phyloP scores from a whole-genome alignment of 2,888 invertebrate genomes.

The Epinotia ramella region DNA sequence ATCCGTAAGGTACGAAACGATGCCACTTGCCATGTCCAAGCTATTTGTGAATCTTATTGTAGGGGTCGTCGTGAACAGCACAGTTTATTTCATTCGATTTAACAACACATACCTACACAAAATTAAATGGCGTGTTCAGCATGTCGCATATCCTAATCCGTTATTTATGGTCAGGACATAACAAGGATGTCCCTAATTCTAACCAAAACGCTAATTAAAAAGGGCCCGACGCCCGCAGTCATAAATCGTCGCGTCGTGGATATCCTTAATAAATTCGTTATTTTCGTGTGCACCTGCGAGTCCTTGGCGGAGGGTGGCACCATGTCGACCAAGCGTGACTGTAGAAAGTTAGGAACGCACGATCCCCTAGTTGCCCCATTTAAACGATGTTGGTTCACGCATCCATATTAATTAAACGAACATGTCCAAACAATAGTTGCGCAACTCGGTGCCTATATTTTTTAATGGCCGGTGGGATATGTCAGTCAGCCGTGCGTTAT shows the following conservation, averaged over 20 bases:
- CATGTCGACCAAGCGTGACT: constrained; percentile 62
- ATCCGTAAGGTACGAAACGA: constrained; percentile 6
- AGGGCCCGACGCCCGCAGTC: constrained; percentile 29
- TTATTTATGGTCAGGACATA: constrained; percentile 23
- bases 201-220: constrained; percentile 42
- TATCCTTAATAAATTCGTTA: constrained; percentile 40
- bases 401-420: constrained; percentile 66
- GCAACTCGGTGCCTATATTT: constrained; percentile 43
- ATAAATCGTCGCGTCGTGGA: constrained; percentile 36
- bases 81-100: background rate
- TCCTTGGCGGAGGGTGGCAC: constrained; percentile 55
- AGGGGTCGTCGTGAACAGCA: background rate
- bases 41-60: background rate
- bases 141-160: background rate
- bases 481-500: constrained; percentile 56
- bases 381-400: constrained; percentile 64
- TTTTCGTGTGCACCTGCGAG: constrained; percentile 58
- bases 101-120: background rate
- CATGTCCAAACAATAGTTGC: constrained; percentile 55
- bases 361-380: constrained; percentile 55
- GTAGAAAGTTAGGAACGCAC: constrained; percentile 65
- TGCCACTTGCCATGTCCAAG: background rate
- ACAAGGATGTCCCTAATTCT: constrained; percentile 35
- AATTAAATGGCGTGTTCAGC: background rate
- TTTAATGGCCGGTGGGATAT: constrained; percentile 42